phyloP scores from a whole-genome alignment of 2,888 invertebrate genomes.

The Eupsilia transversa region DNA sequence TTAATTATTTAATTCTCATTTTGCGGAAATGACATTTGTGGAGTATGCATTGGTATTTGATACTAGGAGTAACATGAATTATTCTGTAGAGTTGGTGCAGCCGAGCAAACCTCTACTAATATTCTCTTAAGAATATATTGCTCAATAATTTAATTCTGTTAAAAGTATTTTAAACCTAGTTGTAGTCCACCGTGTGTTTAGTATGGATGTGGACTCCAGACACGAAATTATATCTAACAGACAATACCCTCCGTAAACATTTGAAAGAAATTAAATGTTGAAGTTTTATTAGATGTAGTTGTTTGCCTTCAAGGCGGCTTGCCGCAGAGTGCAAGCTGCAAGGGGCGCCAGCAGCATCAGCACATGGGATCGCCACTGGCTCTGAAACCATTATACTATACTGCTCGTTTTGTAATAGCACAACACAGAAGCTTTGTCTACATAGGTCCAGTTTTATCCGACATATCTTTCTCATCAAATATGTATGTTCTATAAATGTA shows the following conservation, averaged over 20 bases:
- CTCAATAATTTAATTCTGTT: conserved; percentile 90
- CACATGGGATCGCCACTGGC: conserved; percentile 75
- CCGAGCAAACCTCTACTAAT: conserved; percentile 90
- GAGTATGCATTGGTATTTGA: conserved; percentile 89
- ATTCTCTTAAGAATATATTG: conserved; percentile 90
- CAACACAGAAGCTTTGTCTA: conserved; percentile 67
- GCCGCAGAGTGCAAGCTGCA: conserved; percentile 80
- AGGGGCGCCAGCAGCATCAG: conserved; percentile 82
- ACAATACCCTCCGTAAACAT: conserved; percentile 90
- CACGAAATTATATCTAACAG: conserved; percentile 89
- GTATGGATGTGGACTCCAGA: conserved; percentile 84
- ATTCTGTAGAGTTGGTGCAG: conserved; percentile 90
- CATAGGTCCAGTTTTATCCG: conserved; percentile 67
- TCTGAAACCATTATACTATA: conserved; percentile 80
- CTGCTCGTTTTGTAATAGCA: conserved; percentile 71
- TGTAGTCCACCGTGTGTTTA: conserved; percentile 86
- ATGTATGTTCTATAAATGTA: conserved; percentile 65
- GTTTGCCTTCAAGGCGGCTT: conserved; percentile 86
- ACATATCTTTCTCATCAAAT: conserved; percentile 69
- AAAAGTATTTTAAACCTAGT: conserved; percentile 88
- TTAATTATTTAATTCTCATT: conserved; percentile 81
- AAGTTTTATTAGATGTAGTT: conserved; percentile 89
- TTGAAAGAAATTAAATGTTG: conserved; percentile 82
- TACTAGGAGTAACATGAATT: conserved; percentile 85
- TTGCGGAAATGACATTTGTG: conserved; percentile 88